phyloP scores from a whole-genome alignment of 2,113 vertebrate species.

The Monarcha castaneiventris region DNA sequence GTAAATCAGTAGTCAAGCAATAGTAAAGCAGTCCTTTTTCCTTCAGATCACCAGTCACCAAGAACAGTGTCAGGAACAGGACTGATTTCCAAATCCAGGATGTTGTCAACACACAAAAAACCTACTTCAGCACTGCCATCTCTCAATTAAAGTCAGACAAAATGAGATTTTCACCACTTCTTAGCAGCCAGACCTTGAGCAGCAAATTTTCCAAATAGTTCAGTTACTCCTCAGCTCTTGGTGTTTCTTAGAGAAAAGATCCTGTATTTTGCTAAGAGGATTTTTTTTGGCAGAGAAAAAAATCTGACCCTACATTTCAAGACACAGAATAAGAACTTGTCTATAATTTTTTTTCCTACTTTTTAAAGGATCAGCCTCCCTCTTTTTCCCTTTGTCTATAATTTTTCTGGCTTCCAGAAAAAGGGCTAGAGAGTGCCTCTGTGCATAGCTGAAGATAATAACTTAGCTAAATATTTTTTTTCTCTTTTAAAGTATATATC shows the following conservation, averaged over 20 bases:
- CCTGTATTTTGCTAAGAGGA: not conserved
- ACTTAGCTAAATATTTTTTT: slow-evolving; percentile 60
- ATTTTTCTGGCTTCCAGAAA: not conserved
- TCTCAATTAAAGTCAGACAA: not conserved
- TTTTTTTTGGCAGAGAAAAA: not conserved
- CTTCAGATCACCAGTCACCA: not conserved
- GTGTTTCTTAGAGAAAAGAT: not conserved
- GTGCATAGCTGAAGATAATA: slow-evolving; percentile 64
- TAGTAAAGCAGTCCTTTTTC: not conserved
- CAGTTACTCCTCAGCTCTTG: not conserved
- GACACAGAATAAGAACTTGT: not conserved
- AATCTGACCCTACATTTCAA: not conserved
- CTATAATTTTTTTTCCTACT: not conserved
- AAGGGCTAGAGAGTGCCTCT: slow-evolving; percentile 13
- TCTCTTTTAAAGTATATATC: slow-evolving; percentile 50
- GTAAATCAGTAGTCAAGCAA: not conserved
- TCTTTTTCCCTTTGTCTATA: not conserved
- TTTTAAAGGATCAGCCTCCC: not conserved
- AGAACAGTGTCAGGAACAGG: fast-evolving
- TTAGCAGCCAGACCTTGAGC: not conserved
- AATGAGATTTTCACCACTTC: not conserved
- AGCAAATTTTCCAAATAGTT: not conserved
- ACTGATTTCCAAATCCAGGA: not conserved
- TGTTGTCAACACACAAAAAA: not conserved
- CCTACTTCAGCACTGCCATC: not conserved